Evolutionary conservation across 2,113 vertebrate species (phyloP).

Genomic region (Chelonoidis abingdonii): DNA sequence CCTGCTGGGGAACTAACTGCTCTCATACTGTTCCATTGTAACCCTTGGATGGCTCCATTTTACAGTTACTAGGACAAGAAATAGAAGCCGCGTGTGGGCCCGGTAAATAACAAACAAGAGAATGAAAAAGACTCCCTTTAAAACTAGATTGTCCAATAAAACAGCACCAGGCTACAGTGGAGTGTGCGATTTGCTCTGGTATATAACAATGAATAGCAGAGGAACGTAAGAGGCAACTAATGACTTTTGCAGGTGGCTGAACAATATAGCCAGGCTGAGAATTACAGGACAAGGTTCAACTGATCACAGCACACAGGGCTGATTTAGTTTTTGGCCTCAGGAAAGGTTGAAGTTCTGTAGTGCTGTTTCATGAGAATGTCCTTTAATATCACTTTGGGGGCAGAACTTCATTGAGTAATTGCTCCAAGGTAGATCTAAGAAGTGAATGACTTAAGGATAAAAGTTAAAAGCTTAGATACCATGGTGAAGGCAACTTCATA

Average conservation of each 20-base stretch:
- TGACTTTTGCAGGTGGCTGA: constrained; percentile 63
- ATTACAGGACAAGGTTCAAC: background rate
- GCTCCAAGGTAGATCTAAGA: constrained; percentile 36
- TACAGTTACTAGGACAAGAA: fast-evolving
- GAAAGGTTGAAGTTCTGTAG: background rate
- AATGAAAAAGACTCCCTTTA: constrained; percentile 5
- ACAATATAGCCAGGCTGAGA: constrained; percentile 52
- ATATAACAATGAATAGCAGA: background rate
- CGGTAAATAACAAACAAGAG: background rate
- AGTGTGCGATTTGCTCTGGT: background rate
- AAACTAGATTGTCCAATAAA: background rate
- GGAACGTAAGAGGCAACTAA: constrained; percentile 43
- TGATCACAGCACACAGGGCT: fast-evolving
- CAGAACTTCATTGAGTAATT: constrained; percentile 31
- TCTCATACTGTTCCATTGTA: fast-evolving
- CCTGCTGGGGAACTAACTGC: background rate
- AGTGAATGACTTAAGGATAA: constrained; percentile 66
- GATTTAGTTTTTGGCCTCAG: background rate
- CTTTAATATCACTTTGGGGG: constrained; percentile 30
- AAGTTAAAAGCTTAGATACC: constrained; percentile 43
- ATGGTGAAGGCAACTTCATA: background rate
- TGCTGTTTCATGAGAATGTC: constrained; percentile 65
- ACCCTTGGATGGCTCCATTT: background rate
- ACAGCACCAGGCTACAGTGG: background rate
- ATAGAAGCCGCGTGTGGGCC: background rate